These are phyloP conservation scores for Tetanocera ferruginea DNA, from an alignment of 2,888 invertebrate species.

Conservation along the genomic window DNA sequence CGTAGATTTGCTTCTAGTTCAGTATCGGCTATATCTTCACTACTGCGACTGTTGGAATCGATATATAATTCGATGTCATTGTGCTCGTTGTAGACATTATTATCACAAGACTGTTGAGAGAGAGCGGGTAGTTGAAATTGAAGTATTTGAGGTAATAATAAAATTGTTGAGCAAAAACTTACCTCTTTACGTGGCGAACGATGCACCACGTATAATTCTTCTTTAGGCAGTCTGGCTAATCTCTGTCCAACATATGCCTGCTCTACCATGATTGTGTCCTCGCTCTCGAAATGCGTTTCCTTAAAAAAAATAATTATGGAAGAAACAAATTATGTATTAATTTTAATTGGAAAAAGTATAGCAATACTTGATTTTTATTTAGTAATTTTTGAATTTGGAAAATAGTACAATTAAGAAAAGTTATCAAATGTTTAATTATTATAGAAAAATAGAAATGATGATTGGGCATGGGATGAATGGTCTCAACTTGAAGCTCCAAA, in stretches of 20 bases:
- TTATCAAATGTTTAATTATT: too few relatives aligned
- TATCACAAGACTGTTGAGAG: conserved; percentile 52
- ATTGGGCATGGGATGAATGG: too few relatives aligned
- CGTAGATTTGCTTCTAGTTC: conserved; percentile 66
- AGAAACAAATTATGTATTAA: too few relatives aligned
- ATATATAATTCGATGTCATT: conserved; percentile 69
- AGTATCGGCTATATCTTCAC: conserved; percentile 66
- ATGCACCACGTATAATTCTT: conserved; percentile 66
- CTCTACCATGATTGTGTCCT: conserved; percentile 63
- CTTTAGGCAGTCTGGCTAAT: conserved; percentile 68
- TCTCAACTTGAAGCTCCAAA: too few relatives aligned
- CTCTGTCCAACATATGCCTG: conserved; percentile 69
- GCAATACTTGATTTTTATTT: too few relatives aligned
- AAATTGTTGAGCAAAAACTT: conserved; percentile 11
- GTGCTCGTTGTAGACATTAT: conserved; percentile 61
- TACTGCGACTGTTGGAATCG: conserved; percentile 69
- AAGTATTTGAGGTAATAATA: background rate
- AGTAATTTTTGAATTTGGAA: too few relatives aligned
- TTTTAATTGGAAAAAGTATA: too few relatives aligned
- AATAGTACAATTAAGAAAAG: too few relatives aligned
- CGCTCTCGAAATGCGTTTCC: conserved; percentile 57
- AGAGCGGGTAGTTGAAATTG: background rate
- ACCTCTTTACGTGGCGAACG: conserved; percentile 65
- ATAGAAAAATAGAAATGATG: too few relatives aligned
- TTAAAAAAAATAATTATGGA: conserved; percentile 41